phyloP scores from a whole-genome alignment of 2,113 vertebrate genomes.

The Apeltes quadracus region DNA sequence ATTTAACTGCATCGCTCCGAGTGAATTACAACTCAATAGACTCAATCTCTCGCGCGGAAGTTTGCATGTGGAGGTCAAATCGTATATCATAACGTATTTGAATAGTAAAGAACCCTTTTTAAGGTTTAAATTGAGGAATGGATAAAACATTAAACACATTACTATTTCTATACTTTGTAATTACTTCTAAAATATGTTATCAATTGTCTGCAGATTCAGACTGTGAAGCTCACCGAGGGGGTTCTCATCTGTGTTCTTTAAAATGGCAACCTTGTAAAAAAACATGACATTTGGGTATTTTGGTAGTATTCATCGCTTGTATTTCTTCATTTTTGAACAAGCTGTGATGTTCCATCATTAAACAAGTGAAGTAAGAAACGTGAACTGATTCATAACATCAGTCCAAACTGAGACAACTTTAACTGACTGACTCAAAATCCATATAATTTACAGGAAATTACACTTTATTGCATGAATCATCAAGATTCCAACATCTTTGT shows the following conservation, averaged over 20 bases:
- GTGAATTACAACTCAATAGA: neutral
- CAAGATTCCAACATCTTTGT: constrained; percentile 13
- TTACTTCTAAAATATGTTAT: neutral
- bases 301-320: neutral
- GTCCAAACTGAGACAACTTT: neutral
- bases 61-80: neutral
- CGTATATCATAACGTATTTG: neutral
- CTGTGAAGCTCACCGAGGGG: neutral
- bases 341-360: neutral
- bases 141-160: neutral
- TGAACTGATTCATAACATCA: neutral
- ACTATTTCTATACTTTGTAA: neutral
- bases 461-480: constrained; percentile 34
- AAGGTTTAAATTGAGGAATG: neutral
- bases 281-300: no score
- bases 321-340: neutral
- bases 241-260: neutral
- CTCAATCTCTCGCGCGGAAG: neutral
- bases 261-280: no score
- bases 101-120: neutral
- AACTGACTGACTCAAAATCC: neutral
- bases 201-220: no score
- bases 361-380: neutral
- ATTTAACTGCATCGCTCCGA: neutral
- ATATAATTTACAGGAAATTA: neutral